These are phyloP conservation scores for Trichopria drosophilae DNA, from an alignment of 2,888 invertebrate species.

Conservation along the genomic window DNA sequence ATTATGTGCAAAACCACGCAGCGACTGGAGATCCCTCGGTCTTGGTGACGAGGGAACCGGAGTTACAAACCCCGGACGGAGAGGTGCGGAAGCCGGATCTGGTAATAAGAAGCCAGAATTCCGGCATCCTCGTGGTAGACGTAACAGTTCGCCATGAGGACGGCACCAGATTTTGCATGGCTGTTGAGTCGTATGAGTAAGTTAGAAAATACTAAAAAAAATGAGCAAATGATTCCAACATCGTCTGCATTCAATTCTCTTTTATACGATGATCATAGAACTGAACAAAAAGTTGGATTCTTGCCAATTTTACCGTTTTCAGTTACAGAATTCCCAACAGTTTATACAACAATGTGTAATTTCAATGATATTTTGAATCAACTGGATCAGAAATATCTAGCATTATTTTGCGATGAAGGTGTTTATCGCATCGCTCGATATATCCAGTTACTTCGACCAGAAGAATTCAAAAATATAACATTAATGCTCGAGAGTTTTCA, in stretches of 20 bases:
- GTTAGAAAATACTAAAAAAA: too few species aligned
- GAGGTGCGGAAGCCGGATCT: constrained; percentile 2
- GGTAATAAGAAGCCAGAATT: too few species aligned
- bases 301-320: too few species aligned
- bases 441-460: constrained; percentile 5
- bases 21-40: neutral
- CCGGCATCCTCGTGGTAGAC: too few species aligned
- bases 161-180: too few species aligned
- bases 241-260: too few species aligned
- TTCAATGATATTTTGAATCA: constrained; percentile 19
- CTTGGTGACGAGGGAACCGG: neutral
- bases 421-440: constrained; percentile 19
- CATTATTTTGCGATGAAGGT: constrained; percentile 22
- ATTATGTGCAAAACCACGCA: neutral
- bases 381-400: constrained; percentile 15
- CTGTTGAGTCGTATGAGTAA: too few species aligned
- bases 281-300: too few species aligned
- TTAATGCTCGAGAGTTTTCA: constrained; percentile 15
- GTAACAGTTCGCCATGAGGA: too few species aligned
- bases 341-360: constrained; percentile 23
- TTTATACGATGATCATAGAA: too few species aligned
- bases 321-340: constrained; percentile 19
- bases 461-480: constrained; percentile 4
- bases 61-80: neutral
- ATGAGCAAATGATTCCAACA: too few species aligned